phyloP scores from a whole-genome alignment of 2,113 vertebrate species.

The Poecilia latipinna region DNA sequence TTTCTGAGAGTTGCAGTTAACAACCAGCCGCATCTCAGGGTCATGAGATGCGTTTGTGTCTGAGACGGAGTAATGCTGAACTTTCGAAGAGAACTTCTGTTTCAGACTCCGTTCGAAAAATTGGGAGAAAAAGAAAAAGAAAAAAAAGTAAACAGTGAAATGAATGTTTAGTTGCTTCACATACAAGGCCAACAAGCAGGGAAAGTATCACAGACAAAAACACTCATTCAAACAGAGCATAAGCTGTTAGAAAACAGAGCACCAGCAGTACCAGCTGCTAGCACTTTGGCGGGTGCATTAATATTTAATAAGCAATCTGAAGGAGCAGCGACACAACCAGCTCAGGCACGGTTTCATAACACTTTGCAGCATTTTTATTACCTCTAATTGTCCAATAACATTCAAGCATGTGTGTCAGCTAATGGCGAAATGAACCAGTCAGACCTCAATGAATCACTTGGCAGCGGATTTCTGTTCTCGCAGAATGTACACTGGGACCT shows the following conservation, averaged over 20 bases:
- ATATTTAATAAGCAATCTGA: constrained; percentile 59
- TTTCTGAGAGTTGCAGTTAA: constrained; percentile 9
- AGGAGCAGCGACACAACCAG: constrained; percentile 35
- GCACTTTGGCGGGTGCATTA: constrained; percentile 37
- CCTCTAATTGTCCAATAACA: constrained; percentile 73
- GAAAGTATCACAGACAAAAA: constrained; percentile 27
- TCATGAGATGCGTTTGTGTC: constrained; percentile 14
- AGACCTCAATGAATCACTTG: constrained; percentile 66
- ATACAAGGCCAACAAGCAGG: constrained; percentile 27
- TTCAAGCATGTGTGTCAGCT: constrained; percentile 69
- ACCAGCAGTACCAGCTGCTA: constrained; percentile 60
- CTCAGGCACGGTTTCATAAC: constrained; percentile 49
- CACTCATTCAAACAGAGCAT: constrained; percentile 40
- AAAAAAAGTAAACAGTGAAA: constrained; percentile 43
- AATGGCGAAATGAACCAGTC: constrained; percentile 71
- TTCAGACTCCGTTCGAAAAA: constrained; percentile 19
- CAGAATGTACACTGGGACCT: constrained; percentile 58
- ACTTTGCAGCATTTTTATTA: constrained; percentile 61
- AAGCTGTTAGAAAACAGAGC: constrained; percentile 44
- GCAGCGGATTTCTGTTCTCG: constrained; percentile 67
- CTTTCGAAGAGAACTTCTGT: constrained; percentile 27
- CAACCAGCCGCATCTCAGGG: constrained; percentile 1
- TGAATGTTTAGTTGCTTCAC: constrained; percentile 39
- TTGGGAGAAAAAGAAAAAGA: background rate
- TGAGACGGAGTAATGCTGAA: constrained; percentile 14